Base-by-base conservation (phyloP, 1,140 invertebrate species). In the Meloidogyne hapla region DNA sequence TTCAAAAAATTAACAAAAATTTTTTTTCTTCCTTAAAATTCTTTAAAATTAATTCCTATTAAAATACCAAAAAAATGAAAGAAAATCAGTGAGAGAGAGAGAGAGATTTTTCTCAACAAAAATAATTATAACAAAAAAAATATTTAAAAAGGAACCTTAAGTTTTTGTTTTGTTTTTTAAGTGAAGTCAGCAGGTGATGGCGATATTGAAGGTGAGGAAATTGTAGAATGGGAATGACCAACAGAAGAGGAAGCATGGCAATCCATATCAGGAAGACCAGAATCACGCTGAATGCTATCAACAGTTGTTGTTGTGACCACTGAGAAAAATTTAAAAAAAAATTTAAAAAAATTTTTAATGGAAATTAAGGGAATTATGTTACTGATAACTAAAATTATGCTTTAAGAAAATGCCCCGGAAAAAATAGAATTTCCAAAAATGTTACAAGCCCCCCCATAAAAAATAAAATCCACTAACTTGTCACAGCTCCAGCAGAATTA, bases 231-330 rank as follows among this genome's bases (percentile, higher is more conserved):
- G 21, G 62, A 63, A 48, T 33, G 33, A 33, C 33, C 33, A 33
- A 33, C 33, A 33, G 33, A 33, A 33, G 33, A 33, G 15, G 75
- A 77, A 40, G 42, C 21, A 33, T 81, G 67, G 33, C 33, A 33
- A 70, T 77, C 80, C 45, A 81, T 63, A 70, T 83, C 82, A 15
- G 82, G 82, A 42, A 83, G 80, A 21, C 82, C 82, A 28, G 73
- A 77, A 69, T 83, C 82, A n/a, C 82, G 74, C 33, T 83, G 82
- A 63, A 63, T 26, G 33, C 62, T 23, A 21, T 21, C 62, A 0
- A 21, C 25, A 21, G 62, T 26, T 63, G 62, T 63, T 63, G 62
- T 26, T 5, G 62, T 63, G 6, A 26, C 25, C 25, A 26, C 25
- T 63, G 62, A 63, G 5, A 21, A 26, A 23, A 23, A 63, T 26